phyloP scores from a whole-genome alignment of 1,140 invertebrate genomes.

The Pseudomyrmex dendroicus region DNA sequence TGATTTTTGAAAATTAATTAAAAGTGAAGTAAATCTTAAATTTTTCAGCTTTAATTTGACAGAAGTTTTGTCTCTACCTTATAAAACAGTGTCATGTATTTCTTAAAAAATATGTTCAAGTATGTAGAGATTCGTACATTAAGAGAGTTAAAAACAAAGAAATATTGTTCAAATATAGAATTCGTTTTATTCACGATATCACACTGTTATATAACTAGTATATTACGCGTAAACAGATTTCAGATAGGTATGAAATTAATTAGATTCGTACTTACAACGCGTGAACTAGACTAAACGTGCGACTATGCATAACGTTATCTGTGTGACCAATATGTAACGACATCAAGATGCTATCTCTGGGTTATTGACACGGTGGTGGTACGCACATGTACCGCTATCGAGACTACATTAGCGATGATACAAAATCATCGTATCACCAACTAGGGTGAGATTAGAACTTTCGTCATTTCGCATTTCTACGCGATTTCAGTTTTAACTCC shows the following conservation, averaged over 20 bases:
- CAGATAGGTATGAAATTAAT: slow-evolving; percentile 45
- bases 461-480: not conserved
- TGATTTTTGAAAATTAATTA: slow-evolving; percentile 17
- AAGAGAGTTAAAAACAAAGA: not conserved
- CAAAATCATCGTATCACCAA: slow-evolving; percentile 14
- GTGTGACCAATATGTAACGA: slow-evolving; percentile 59
- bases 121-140: not conserved
- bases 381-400: slow-evolving; percentile 9
- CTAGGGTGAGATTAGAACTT: too few relatives aligned
- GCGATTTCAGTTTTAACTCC: not conserved
- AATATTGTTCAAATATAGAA: not conserved
- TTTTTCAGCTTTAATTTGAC: not conserved
- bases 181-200: not conserved
- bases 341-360: slow-evolving; percentile 63
- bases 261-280: slow-evolving; percentile 20
- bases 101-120: not conserved
- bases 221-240: slow-evolving; percentile 36
- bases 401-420: slow-evolving; percentile 38
- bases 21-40: slow-evolving; percentile 5
- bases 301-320: slow-evolving; percentile 51
- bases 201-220: slow-evolving; percentile 8
- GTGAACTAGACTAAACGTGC: slow-evolving; percentile 22
- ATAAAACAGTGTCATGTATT: not conserved
- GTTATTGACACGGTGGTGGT: slow-evolving; percentile 58
- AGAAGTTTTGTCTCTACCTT: not conserved